A percentile compares a stretch with the other conserved stretches of the same genome.
Evolutionary conservation across 2,888 invertebrate species (phyloP).

Genomic region (Patella caerulea): DNA sequence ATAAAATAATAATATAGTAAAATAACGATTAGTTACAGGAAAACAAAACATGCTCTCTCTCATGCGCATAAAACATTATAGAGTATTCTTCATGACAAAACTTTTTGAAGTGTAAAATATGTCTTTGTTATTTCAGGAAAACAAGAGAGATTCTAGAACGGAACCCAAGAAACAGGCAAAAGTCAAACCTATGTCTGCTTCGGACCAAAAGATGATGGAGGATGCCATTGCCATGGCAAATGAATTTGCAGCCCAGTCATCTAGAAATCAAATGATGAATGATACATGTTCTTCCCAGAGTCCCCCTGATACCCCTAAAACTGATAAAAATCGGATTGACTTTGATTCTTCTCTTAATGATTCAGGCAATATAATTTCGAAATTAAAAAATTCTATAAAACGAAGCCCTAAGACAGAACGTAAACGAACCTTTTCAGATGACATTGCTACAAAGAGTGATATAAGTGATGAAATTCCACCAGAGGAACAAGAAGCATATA

Average conservation of each 20-base stretch:
- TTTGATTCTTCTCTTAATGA: conserved; percentile 39
- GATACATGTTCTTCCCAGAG: conserved; percentile 41
- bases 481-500: conserved; percentile 94
- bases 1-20: too few relatives aligned
- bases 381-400: conserved; percentile 61
- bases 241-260: conserved; percentile 79
- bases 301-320: conserved; percentile 34
- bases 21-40: too few relatives aligned
- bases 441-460: conserved; percentile 71
- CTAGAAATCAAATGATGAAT: conserved; percentile 39
- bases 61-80: neutral
- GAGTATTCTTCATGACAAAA: neutral
- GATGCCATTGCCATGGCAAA: conserved; percentile 94
- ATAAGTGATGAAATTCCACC: conserved; percentile 76
- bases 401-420: conserved; percentile 80
- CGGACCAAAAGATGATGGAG: conserved; percentile 91
- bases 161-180: conserved; percentile 67
- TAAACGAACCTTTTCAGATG: conserved; percentile 85
- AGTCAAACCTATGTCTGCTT: conserved; percentile 92
- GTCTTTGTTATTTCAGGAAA: conserved; percentile 34
- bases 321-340: conserved; percentile 29
- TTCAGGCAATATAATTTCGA: conserved; percentile 53
- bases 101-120: too few relatives aligned
- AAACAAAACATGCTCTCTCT: neutral
- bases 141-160: conserved; percentile 29